Evolutionary conservation across 2,797 vertebrate genomes (phyloP), one percentile per base, ranked within the genome.

Genomic region (Diceros bicornis): DNA sequence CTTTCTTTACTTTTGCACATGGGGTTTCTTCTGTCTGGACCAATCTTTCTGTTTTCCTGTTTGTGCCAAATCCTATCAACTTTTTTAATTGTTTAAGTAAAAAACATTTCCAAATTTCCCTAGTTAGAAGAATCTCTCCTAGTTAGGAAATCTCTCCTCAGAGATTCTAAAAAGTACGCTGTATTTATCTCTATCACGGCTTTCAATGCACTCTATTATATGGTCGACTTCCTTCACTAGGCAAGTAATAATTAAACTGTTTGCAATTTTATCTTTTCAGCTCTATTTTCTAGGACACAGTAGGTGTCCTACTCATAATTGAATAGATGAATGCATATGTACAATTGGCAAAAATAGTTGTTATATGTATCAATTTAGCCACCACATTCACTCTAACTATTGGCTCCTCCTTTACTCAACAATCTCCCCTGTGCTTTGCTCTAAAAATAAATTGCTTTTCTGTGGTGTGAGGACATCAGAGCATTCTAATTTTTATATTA

Each of bases 161-260:
- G 52, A 77, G 44, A 85, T n/a, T 91, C 74, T 88, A 68, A 93
- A 71, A 89, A 27, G 11, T 72, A 72, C 6, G 13, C 72, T 92
- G 14, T 17, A 74, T 91, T 84, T 34, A 82, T n/a, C 32, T 83
- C 21, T 50, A 14, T 52, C n/a, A 44, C 52, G 21, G 32, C 13
- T 85, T 77, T 34, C 55, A 71, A 16, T 50, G 27, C 8, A 92
- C 3, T 71, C 10, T 79, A 34, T 75, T 88, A 57, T 13, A 68
- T 57, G 74, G 13, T 44, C 91, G 77, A 27, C 32, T 88, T 89
- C 29, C 61, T 91, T 96, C 37, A 34, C 13, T 50, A 69, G 64
- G 25, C 34, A 91, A 93, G 55, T 91, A 75, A 79, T 84, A 93
- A 93, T 78, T 72, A 91, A 91, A 59, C 17, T n/a, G 61, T 79